phyloP scores from a whole-genome alignment of 2,888 invertebrate species.

The Homarus gammarus region DNA sequence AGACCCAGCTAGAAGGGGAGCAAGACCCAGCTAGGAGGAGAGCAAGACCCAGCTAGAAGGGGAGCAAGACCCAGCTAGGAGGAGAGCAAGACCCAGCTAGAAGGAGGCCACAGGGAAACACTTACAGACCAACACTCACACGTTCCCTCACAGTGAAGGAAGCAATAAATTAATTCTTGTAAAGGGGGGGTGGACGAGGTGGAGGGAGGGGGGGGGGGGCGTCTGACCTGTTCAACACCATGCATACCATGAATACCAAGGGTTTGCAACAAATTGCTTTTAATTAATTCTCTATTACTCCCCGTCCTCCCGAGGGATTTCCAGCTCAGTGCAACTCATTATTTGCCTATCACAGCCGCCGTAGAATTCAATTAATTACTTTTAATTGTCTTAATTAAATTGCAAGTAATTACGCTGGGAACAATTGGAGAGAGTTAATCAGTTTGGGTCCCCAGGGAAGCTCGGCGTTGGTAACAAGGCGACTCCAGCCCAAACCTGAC shows the following conservation, averaged over 20 bases:
- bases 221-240: conserved; percentile 51
- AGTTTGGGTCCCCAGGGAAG: conserved; percentile 62
- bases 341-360: conserved; percentile 76
- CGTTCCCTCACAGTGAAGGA: too few relatives aligned
- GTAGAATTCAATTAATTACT: conserved; percentile 76
- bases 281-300: conserved; percentile 75
- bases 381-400: conserved; percentile 76
- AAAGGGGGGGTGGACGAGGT: neutral
- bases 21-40: too few relatives aligned
- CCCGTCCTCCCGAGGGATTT: conserved; percentile 66
- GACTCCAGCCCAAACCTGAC: conserved; percentile 57
- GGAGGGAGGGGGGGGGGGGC: neutral
- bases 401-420: conserved; percentile 75
- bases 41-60: too few relatives aligned
- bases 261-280: conserved; percentile 73
- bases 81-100: too few relatives aligned
- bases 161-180: conserved; percentile 53
- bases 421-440: conserved; percentile 75
- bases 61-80: too few relatives aligned
- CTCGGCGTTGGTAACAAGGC: conserved; percentile 68
- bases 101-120: too few relatives aligned
- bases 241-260: conserved; percentile 72
- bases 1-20: too few relatives aligned
- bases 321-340: conserved; percentile 72
- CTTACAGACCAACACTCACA: too few relatives aligned